A percentile compares a stretch with the other conserved stretches of the same genome.
phyloP scores from a whole-genome alignment of 2,113 vertebrate genomes.

The Heterotilapia buettikoferi region DNA sequence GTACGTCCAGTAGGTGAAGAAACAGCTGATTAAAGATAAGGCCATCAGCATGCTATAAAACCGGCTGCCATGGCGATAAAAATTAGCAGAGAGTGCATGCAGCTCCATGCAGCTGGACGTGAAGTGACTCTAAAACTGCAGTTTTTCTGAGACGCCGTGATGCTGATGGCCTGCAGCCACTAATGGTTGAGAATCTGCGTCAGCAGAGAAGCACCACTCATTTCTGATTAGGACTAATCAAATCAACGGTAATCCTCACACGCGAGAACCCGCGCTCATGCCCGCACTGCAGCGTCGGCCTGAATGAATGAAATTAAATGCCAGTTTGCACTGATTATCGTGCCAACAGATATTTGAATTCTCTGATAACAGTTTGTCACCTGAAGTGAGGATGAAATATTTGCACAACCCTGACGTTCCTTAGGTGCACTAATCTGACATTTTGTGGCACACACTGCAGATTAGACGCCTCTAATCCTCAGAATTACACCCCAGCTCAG shows the following conservation, averaged over 20 bases:
- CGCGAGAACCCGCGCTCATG: fast-evolving
- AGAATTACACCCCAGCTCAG: background rate
- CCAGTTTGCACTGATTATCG: background rate
- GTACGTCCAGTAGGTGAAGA: background rate
- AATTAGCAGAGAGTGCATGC: background rate
- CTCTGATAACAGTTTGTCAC: background rate
- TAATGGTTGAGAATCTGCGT: background rate
- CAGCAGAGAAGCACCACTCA: background rate
- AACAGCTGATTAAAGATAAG: background rate
- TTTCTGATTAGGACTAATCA: background rate
- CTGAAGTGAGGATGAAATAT: background rate
- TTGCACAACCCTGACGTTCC: background rate
- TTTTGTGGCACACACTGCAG: background rate
- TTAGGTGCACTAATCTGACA: background rate
- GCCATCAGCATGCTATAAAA: background rate
- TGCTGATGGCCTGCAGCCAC: background rate
- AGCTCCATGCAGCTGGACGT: background rate
- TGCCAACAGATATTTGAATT: background rate
- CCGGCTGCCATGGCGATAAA: background rate
- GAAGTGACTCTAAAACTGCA: background rate
- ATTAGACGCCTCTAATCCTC: background rate
- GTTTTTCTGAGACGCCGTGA: background rate
- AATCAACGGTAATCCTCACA: background rate
- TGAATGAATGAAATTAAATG: background rate
- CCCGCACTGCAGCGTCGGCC: fast-evolving